Base-by-base conservation (phyloP, 2,113 vertebrate species). In the Actenoides lindsayi region DNA sequence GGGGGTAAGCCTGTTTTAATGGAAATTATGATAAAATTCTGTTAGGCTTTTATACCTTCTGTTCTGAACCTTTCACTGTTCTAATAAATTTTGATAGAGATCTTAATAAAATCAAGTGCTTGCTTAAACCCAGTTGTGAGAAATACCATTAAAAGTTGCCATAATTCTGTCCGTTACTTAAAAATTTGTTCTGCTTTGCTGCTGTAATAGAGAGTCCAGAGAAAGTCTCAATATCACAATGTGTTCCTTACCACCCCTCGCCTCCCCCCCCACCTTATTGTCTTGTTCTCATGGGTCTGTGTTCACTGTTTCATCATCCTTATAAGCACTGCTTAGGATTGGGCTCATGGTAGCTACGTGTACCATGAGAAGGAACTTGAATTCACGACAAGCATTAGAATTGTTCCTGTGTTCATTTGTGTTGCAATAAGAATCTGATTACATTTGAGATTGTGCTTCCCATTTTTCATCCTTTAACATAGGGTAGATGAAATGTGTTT, bases 1-100 rank as follows among this genome's bases (percentile, higher is more conserved):
- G 3, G 99, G 99, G 98, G 99, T 99, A 97, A 96, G 97, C 88
- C 42, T 78, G 73, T 78, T 77, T 76, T 63, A 62, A 42, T 57
- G 37, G 57, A 82, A 94, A 59, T 10, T 0, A 67, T 68, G 23
- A 31, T 65, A 70, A 90, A 73, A 69, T 17, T 51, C 16, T 33
- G 10, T 42, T 67, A n/a, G 37, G 37, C 50, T 80, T 86, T 77
- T 80, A 19, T 86, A 51, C 23, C 41, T 68, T 77, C 24, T 89
- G 78, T 84, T 83, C 87, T 27, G 50, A 51, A 67, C 33, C 35
- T 44, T 28, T 59, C 13, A 6, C 5, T 56, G 13, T 74, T 78
- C 13, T 73, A 60, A 33, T 67, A 82, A 16, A 57, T 87, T 56
- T 82, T 76, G 44, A n/a, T 8, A 24, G 48, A 74, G n/a, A 63